phyloP scores from a whole-genome alignment of 1,140 invertebrate genomes.

The Hycleus cichorii region DNA sequence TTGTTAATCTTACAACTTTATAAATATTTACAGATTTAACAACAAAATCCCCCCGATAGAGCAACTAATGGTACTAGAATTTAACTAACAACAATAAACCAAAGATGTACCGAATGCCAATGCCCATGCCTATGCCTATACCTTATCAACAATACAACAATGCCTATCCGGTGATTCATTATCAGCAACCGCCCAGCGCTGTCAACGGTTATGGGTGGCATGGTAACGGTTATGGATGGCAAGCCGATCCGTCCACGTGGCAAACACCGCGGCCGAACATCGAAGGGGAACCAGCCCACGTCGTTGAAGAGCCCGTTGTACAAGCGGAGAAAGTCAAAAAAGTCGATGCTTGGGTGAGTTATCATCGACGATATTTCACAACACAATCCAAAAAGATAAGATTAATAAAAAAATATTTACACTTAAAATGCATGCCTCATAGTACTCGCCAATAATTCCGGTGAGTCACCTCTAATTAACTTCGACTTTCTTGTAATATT shows the following conservation, averaged over 20 bases:
- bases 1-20: neutral
- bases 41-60: neutral
- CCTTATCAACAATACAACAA: conserved; percentile 35
- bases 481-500: neutral
- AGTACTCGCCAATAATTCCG: neutral
- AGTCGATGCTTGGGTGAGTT: conserved; percentile 30
- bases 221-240: conserved; percentile 40
- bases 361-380: too few relatives aligned
- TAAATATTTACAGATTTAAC: neutral
- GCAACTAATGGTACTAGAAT: neutral
- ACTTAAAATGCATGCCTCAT: neutral
- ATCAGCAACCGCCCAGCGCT: conserved; percentile 35
- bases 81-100: neutral
- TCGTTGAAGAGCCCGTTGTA: conserved; percentile 31
- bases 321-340: conserved; percentile 31
- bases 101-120: neutral
- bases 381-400: neutral
- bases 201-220: conserved; percentile 39
- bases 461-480: neutral
- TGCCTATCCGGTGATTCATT: conserved; percentile 35
- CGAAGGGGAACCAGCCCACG: conserved; percentile 22
- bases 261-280: conserved; percentile 26
- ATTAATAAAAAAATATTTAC: neutral
- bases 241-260: conserved; percentile 34
- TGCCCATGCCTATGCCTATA: conserved; percentile 10